Evolutionary conservation across 2,888 invertebrate genomes (phyloP), one percentile per base, ranked within the genome.

Genomic region (Junonia oenone): DNA sequence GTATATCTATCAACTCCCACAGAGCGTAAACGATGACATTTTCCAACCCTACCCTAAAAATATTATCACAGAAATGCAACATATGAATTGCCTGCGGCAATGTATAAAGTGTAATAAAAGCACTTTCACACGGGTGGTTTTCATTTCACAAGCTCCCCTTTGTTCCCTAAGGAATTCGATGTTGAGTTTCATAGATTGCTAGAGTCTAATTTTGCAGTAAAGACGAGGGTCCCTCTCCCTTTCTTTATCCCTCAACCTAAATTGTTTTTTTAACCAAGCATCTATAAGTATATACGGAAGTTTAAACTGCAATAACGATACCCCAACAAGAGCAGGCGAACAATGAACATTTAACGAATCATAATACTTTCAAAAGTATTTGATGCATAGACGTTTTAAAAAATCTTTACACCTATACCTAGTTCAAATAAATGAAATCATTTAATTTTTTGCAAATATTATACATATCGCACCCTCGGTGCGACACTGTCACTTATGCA

Each of bases 41-140:
- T 69, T 63, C 65, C 62, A 59, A 62, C 72, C 69, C 76, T n/a
- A 59, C 31, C 31, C 31, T 33, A 69, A 67, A 75, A 64, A 64
- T 65, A 62, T 69, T 72, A 68, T 68, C 72, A 71, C 62, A 70
- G 74, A 83, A 83, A 82, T 43, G 26, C 83, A 82, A 75, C 83
- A 82, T n/a, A 80, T 80, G 80, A 85, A 83, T 87, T 81, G 86
- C 87, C 87, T 78, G 81, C 71, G 79, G 88, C 85, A 78, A 81
- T 78, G 85, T 83, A 85, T 81, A 82, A 88, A 86, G 86, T 81
- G 85, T 88, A 85, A 84, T 83, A 83, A 85, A 87, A 86, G 83
- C 85, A 80, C 85, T 88, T 87, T 84, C 87, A 86, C 87, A 85
- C 85, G 84, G 81, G 76, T 75, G 84, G 83, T 84, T 85, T 82